Evolutionary conservation across 2,888 invertebrate species (phyloP).

Genomic region (Schizaphis graminum): DNA sequence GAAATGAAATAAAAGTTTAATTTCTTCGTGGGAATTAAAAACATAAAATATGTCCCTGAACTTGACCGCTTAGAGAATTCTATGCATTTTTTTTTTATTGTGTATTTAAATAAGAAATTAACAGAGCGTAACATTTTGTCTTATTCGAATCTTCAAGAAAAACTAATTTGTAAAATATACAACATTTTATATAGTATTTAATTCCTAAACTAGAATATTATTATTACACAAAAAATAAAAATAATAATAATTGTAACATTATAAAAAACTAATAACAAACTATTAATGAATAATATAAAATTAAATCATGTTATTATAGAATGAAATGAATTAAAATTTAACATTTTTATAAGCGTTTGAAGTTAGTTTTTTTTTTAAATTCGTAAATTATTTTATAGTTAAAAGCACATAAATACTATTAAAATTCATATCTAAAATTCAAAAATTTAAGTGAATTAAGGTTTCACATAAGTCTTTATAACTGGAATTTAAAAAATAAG

Average conservation of each 20-base stretch:
- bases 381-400: too few relatives aligned
- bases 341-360: too few relatives aligned
- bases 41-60: constrained; percentile 22
- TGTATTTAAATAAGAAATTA: background rate
- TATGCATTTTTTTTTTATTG: background rate
- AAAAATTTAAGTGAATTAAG: too few relatives aligned
- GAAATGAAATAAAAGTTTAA: constrained; percentile 29
- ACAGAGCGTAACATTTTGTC: background rate
- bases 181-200: background rate
- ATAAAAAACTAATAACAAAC: background rate
- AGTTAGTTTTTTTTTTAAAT: too few relatives aligned
- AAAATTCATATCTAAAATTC: too few relatives aligned
- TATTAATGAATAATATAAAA: background rate
- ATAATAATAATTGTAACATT: too few relatives aligned
- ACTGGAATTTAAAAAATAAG: too few relatives aligned
- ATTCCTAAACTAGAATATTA: background rate
- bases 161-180: background rate
- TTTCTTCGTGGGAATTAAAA: background rate
- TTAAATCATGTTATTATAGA: too few relatives aligned
- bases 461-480: too few relatives aligned
- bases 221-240: background rate
- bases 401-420: too few relatives aligned
- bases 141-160: background rate
- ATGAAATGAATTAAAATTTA: too few relatives aligned
- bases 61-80: constrained; percentile 16